Evolutionary conservation across 1,140 invertebrate species (phyloP).

Genomic region (Episyrphus balteatus): DNA sequence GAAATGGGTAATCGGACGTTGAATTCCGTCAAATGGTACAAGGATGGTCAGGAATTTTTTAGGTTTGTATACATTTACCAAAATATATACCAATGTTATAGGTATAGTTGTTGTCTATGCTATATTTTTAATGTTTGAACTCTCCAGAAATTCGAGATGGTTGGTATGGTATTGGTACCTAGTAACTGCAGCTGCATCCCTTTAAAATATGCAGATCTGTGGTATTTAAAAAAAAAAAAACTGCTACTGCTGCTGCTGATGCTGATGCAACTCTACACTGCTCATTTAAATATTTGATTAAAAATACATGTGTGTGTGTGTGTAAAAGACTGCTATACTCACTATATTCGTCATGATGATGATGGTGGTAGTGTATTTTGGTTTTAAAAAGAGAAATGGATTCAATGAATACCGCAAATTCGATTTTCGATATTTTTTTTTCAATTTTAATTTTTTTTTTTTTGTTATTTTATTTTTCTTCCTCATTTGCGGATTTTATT

Average conservation of each 20-base stretch:
- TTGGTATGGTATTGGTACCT: not conserved
- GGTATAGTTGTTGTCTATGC: not conserved
- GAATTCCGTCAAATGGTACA: slow-evolving; percentile 74
- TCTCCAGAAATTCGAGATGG: no score
- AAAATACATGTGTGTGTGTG: no score
- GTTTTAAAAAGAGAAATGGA: no score
- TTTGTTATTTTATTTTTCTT: no score
- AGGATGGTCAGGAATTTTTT: slow-evolving; percentile 62
- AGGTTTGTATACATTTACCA: slow-evolving; percentile 38
- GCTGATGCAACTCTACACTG: not conserved
- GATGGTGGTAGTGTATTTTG: no score
- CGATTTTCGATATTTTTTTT: no score
- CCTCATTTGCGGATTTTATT: no score
- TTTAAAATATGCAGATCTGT: slow-evolving; percentile 10
- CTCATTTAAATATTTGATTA: no score
- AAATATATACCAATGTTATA: not conserved
- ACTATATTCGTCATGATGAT: no score
- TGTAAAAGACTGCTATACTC: no score
- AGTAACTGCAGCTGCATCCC: not conserved
- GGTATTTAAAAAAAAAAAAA: slow-evolving; percentile 29
- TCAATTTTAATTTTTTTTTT: no score
- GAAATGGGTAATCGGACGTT: slow-evolving; percentile 50
- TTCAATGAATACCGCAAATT: no score
- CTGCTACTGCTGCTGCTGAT: not conserved
- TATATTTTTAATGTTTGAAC: slow-evolving; percentile 18